Percentiles rank a stretch among this genome's conserved stretches.
Conservation (phyloP, 2,888 invertebrate species). For the Lasioglossum pauxillum region DNA sequence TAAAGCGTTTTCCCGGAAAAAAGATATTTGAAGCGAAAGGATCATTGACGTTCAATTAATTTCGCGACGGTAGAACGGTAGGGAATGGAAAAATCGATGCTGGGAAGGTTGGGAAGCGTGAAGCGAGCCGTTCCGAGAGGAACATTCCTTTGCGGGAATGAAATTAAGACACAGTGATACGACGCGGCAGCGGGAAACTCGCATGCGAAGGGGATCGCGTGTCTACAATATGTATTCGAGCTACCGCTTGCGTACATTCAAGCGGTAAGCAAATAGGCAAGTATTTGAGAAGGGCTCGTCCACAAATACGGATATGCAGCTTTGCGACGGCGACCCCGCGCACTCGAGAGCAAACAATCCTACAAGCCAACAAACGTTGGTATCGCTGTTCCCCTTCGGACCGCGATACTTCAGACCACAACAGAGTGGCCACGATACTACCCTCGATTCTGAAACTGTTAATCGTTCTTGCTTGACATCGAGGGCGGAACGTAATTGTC, state of each 20-base stretch:
- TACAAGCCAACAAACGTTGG: constrained; percentile 63
- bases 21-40: background rate
- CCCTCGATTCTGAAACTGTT: constrained; percentile 45
- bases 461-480: constrained; percentile 49
- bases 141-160: constrained; percentile 37
- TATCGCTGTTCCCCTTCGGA: constrained; percentile 54
- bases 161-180: constrained; percentile 54
- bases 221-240: constrained; percentile 67
- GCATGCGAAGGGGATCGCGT: constrained; percentile 36
- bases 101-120: background rate
- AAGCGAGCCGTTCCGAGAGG: background rate
- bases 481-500: background rate
- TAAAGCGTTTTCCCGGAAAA: background rate
- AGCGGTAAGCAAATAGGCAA: constrained; percentile 72
- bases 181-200: constrained; percentile 14
- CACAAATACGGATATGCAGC: constrained; percentile 71
- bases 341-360: constrained; percentile 67
- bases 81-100: background rate
- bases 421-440: constrained; percentile 41
- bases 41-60: background rate
- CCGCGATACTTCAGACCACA: constrained; percentile 38
- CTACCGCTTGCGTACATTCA: constrained; percentile 70
- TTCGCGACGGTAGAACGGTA: background rate
- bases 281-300: constrained; percentile 72
- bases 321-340: constrained; percentile 65